A percentile compares a stretch with the other conserved stretches of the same genome.
phyloP scores from a whole-genome alignment of 2,113 vertebrate species.

The Acrocephalus arundinaceus region DNA sequence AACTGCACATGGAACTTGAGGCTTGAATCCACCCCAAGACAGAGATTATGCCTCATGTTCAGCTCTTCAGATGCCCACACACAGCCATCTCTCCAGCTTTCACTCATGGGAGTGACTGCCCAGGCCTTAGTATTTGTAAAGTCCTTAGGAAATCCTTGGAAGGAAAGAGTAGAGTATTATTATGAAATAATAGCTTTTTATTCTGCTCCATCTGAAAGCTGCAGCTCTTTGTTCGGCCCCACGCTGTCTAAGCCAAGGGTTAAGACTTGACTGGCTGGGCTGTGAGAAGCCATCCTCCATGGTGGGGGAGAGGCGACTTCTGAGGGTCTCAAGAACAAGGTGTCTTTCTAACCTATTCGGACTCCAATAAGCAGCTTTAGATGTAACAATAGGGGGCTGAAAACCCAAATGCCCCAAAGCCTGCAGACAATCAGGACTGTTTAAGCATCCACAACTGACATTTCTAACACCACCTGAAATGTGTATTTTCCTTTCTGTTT shows the following conservation, averaged over 20 bases:
- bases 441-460: constrained; percentile 50
- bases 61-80: constrained; percentile 15
- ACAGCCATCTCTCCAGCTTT: neutral
- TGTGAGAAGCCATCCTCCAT: neutral
- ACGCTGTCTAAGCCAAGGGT: constrained; percentile 18
- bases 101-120: neutral
- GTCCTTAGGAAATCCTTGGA: constrained; percentile 48
- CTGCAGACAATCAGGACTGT: constrained; percentile 54
- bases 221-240: neutral
- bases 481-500: constrained; percentile 57
- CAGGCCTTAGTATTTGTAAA: constrained; percentile 36
- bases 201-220: constrained; percentile 38
- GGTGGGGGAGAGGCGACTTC: neutral
- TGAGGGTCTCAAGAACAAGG: constrained; percentile 40
- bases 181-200: constrained; percentile 53
- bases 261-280: constrained; percentile 40
- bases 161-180: constrained; percentile 29
- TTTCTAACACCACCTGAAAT: constrained; percentile 58
- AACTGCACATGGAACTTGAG: neutral
- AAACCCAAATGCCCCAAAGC: constrained; percentile 55
- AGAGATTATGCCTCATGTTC: neutral
- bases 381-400: constrained; percentile 57
- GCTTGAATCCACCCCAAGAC: neutral
- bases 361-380: constrained; percentile 60
- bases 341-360: constrained; percentile 37